These are phyloP conservation scores for Toxonevra muliebris DNA, from an alignment of 2,888 invertebrate genomes.

Conservation along the genomic window DNA sequence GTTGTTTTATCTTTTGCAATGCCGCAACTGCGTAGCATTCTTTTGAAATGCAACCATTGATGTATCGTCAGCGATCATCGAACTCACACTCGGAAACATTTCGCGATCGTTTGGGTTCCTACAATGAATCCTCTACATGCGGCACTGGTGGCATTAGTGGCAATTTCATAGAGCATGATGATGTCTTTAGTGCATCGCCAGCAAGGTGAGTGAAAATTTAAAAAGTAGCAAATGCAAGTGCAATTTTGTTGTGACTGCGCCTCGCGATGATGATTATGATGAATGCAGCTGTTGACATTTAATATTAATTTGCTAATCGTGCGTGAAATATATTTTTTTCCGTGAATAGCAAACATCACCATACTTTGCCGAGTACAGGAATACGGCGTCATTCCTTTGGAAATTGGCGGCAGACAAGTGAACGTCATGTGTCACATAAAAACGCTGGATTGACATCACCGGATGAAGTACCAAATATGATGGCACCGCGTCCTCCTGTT, in stretches of 20 bases:
- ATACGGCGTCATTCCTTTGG: slow-evolving; percentile 63
- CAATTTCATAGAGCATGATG: slow-evolving; percentile 53
- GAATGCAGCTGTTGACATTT: slow-evolving; percentile 59
- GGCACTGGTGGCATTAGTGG: slow-evolving; percentile 45
- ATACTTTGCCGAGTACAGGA: slow-evolving; percentile 58
- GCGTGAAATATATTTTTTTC: slow-evolving; percentile 38
- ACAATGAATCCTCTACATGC: slow-evolving; percentile 57
- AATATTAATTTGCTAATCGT: slow-evolving; percentile 52
- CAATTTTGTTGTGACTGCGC: not conserved
- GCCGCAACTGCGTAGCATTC: slow-evolving; percentile 47
- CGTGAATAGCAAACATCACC: slow-evolving; percentile 50
- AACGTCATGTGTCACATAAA: slow-evolving; percentile 45
- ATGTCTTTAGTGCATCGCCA: slow-evolving; percentile 58
- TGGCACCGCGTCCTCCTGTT: slow-evolving; percentile 62
- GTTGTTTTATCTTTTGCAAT: slow-evolving; percentile 18
- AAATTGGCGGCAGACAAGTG: slow-evolving; percentile 58
- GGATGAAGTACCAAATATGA: slow-evolving; percentile 65
- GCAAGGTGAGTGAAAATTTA: slow-evolving; percentile 54
- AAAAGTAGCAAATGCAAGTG: not conserved
- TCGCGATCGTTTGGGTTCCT: slow-evolving; percentile 63
- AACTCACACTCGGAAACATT: slow-evolving; percentile 58
- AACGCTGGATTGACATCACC: slow-evolving; percentile 53
- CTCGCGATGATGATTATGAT: slow-evolving; percentile 27
- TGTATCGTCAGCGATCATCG: slow-evolving; percentile 56
- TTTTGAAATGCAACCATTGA: slow-evolving; percentile 58